Percentiles rank a stretch among this genome's conserved stretches.
Evolutionary conservation across 2,888 invertebrate species (phyloP).

Genomic region (Synergus japonicus): DNA sequence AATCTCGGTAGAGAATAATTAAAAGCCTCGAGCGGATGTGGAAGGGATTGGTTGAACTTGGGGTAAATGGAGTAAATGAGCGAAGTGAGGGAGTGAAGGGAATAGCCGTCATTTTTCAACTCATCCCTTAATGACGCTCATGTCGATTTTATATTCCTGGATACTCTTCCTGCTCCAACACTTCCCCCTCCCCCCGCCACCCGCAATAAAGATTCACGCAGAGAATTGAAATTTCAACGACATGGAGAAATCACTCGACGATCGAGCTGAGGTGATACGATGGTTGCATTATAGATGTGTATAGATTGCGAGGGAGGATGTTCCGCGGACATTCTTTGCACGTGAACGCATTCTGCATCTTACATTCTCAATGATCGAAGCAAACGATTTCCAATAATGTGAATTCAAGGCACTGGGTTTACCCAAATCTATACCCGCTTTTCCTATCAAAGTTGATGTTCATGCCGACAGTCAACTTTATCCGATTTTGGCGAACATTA

Average conservation of each 20-base stretch:
- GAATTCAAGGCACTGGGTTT: constrained; percentile 5
- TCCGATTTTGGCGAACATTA: neutral
- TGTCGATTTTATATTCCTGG: constrained; percentile 61
- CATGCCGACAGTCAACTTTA: constrained; percentile 7
- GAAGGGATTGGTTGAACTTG: constrained; percentile 38
- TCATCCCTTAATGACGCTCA: constrained; percentile 63
- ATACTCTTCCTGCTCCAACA: constrained; percentile 32
- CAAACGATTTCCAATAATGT: constrained; percentile 36
- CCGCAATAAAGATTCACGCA: constrained; percentile 43
- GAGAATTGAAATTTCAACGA: constrained; percentile 48
- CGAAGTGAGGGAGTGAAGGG: constrained; percentile 44
- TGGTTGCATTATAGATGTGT: constrained; percentile 20
- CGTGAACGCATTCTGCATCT: constrained; percentile 28
- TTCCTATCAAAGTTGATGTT: constrained; percentile 19
- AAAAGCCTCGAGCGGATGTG: constrained; percentile 59
- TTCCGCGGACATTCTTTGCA: constrained; percentile 29
- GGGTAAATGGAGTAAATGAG: neutral
- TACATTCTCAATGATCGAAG: constrained; percentile 24
- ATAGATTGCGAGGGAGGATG: neutral
- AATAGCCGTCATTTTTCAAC: constrained; percentile 58
- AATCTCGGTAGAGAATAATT: constrained; percentile 69
- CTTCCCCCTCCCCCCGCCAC: constrained; percentile 17
- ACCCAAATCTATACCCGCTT: constrained; percentile 7
- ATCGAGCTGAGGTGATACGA: constrained; percentile 44
- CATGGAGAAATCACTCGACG: constrained; percentile 46